Conservation (phyloP, 2,888 invertebrate species). For the Icerya purchasi region DNA sequence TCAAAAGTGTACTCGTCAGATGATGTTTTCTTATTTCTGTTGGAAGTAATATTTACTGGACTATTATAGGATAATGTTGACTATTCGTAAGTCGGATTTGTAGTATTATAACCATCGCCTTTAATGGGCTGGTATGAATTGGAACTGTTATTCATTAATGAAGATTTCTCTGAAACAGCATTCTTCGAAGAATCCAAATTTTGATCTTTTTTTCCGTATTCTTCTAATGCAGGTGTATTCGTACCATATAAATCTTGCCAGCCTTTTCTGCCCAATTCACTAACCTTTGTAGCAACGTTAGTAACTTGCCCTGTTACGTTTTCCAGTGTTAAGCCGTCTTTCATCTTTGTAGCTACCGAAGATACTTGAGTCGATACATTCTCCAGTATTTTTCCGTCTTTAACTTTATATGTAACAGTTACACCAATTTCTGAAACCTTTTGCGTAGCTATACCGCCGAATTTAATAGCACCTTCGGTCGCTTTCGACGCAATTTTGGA, state of each 20-base stretch:
- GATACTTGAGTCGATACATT: slow-evolving; percentile 39
- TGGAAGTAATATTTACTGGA: background rate
- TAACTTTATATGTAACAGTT: slow-evolving; percentile 49
- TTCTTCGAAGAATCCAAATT: background rate
- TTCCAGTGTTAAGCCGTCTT: slow-evolving; percentile 44
- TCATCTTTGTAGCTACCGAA: slow-evolving; percentile 42
- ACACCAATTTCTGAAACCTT: slow-evolving; percentile 57
- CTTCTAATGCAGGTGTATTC: slow-evolving; percentile 26
- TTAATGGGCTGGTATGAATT: background rate
- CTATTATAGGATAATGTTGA: background rate
- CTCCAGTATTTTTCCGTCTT: slow-evolving; percentile 43
- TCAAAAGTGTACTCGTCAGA: background rate
- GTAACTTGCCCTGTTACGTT: slow-evolving; percentile 39
- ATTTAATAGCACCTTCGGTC: slow-evolving; percentile 67
- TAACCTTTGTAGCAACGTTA: slow-evolving; percentile 41
- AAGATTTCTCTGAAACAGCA: background rate
- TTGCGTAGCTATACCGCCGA: slow-evolving; percentile 63
- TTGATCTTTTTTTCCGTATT: background rate
- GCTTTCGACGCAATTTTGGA: slow-evolving; percentile 70
- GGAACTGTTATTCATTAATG: background rate
- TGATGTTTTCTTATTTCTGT: background rate
- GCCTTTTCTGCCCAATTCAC: slow-evolving; percentile 42
- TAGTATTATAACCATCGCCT: background rate
- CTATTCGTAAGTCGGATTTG: too few species aligned
- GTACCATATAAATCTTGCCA: slow-evolving; percentile 39